phyloP scores from a whole-genome alignment of 1,140 invertebrate genomes.

The Bombus difficillimus region DNA sequence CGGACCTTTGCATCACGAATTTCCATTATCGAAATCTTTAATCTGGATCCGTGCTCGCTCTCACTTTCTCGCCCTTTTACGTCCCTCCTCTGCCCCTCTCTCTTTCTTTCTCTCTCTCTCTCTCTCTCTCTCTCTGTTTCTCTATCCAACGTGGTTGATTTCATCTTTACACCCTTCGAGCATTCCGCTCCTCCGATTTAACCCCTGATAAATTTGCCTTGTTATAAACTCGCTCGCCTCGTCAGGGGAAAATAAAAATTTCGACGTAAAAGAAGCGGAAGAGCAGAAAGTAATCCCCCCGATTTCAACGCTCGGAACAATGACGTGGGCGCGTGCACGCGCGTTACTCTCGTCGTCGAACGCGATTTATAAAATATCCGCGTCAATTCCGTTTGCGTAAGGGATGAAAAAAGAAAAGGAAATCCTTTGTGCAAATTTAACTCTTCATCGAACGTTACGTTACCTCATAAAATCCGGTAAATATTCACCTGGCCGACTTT shows the following conservation, averaged over 20 bases:
- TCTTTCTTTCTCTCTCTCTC: not conserved
- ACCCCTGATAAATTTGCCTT: slow-evolving; percentile 56
- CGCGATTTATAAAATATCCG: slow-evolving; percentile 1
- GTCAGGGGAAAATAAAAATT: slow-evolving; percentile 15
- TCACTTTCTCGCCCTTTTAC: not conserved
- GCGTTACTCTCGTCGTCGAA: not conserved
- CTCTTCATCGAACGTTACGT: not conserved
- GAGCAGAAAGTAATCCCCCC: slow-evolving; percentile 27
- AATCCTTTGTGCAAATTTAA: not conserved
- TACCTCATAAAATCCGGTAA: not conserved
- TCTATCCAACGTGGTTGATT: slow-evolving; percentile 48
- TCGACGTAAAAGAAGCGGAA: slow-evolving; percentile 25
- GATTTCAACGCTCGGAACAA: not conserved
- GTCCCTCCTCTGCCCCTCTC: not conserved
- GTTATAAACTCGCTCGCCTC: slow-evolving; percentile 52
- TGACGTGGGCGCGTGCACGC: not conserved
- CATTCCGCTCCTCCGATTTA: slow-evolving; percentile 43
- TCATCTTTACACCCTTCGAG: slow-evolving; percentile 55
- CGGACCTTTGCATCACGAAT: slow-evolving; percentile 56
- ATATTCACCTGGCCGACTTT: not conserved
- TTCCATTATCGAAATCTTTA: slow-evolving; percentile 60
- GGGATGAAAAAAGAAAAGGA: not conserved
- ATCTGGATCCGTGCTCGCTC: slow-evolving; percentile 42
- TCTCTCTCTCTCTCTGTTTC: not conserved
- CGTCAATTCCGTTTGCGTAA: not conserved